A percentile compares a stretch with the other conserved stretches of the same genome.
Evolutionary conservation across 2,113 vertebrate genomes (phyloP).

Genomic region (Merops nubicus): DNA sequence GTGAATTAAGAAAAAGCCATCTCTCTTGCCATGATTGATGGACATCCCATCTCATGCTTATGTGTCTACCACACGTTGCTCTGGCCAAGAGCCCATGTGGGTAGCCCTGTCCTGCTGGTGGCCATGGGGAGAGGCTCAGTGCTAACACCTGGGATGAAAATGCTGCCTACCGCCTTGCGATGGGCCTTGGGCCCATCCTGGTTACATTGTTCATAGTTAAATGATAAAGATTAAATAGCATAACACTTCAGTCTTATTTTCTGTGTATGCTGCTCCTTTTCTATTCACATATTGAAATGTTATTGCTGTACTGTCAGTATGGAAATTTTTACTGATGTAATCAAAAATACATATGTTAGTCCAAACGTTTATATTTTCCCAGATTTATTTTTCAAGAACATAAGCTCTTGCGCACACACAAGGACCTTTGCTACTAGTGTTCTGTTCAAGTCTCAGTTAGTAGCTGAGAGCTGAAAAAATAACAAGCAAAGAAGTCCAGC

Average conservation of each 20-base stretch:
- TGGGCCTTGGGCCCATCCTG: background rate
- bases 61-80: fast-evolving
- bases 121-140: background rate
- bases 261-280: background rate
- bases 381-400: background rate
- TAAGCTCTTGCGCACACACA: background rate
- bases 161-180: background rate
- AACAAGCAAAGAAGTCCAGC: background rate
- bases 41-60: fast-evolving
- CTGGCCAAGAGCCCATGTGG: fast-evolving
- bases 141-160: background rate
- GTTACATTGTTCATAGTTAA: background rate
- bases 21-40: background rate
- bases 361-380: background rate
- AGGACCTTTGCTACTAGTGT: background rate
- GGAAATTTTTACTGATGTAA: background rate
- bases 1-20: background rate
- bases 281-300: background rate
- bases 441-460: background rate
- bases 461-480: background rate
- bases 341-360: background rate
- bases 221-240: background rate
- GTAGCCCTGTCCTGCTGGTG: background rate
- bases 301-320: background rate
- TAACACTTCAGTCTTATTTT: background rate